A percentile compares a stretch with the other conserved stretches of the same genome.
Evolutionary conservation across 2,888 invertebrate genomes (phyloP).

Genomic region (Caenorhabditis japonica): DNA sequence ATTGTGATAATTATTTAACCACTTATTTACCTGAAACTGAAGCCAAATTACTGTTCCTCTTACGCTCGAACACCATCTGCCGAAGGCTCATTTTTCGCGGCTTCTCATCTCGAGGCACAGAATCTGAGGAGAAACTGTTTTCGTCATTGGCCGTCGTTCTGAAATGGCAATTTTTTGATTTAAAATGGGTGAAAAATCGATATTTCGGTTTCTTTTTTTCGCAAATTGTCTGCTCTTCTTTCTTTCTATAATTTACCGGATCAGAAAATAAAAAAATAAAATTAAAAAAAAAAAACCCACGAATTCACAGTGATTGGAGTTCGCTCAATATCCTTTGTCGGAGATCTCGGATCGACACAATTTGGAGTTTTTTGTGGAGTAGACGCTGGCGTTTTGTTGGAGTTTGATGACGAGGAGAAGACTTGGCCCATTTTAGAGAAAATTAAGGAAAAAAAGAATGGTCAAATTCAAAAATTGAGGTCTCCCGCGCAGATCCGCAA

Average conservation of each 20-base stretch:
- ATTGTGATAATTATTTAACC: not conserved
- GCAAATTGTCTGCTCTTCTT: too few relatives aligned
- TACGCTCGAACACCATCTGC: constrained; percentile 49
- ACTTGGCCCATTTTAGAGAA: constrained; percentile 46
- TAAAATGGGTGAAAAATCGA: not conserved
- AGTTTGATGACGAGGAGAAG: constrained; percentile 26
- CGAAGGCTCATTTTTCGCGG: constrained; percentile 37
- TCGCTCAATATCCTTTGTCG: constrained; percentile 56
- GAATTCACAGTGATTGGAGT: constrained; percentile 60
- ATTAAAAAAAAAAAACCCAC: constrained; percentile 25
- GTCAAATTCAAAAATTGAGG: not conserved
- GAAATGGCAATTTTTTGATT: constrained; percentile 1
- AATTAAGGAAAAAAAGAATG: constrained; percentile 1
- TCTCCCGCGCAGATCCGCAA: constrained; percentile 15
- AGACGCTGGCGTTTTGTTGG: constrained; percentile 20
- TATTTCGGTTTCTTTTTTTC: too few relatives aligned
- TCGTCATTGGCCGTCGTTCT: not conserved
- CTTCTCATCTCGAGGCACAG: constrained; percentile 18
- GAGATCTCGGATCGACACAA: constrained; percentile 62
- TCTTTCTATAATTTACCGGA: too few relatives aligned
- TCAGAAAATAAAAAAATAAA: not conserved
- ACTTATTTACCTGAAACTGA: not conserved
- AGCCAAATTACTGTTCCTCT: constrained; percentile 11
- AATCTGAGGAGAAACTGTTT: not conserved
- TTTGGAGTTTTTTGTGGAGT: constrained; percentile 38